Evolutionary conservation across 2,113 vertebrate genomes (phyloP).

Genomic region (Syrrhaptes paradoxus): DNA sequence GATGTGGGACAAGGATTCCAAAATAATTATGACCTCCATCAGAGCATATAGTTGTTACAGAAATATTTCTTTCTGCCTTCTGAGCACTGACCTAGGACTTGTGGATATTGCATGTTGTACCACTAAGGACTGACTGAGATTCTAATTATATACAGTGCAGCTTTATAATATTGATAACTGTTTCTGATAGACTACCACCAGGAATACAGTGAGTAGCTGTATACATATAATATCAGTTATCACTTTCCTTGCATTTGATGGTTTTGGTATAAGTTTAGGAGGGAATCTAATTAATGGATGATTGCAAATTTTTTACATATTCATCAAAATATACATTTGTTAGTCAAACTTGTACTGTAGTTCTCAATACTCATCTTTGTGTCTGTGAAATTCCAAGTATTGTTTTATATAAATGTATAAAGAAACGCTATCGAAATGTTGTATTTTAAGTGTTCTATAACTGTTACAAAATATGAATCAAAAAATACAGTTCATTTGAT

Average conservation of each 20-base stretch:
- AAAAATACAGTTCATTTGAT: neutral
- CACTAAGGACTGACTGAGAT: neutral
- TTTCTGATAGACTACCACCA: conserved; percentile 10
- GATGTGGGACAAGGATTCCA: neutral
- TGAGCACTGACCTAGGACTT: conserved; percentile 1
- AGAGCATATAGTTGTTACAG: neutral
- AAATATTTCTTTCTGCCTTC: neutral
- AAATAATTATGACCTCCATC: conserved; percentile 18
- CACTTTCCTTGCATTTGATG: neutral
- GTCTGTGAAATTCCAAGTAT: neutral
- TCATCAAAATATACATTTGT: neutral
- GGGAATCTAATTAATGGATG: neutral
- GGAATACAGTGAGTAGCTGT: neutral
- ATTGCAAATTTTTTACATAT: neutral
- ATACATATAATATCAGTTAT: neutral
- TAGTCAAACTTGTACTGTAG: conserved; percentile 13
- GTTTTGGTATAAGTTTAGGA: neutral
- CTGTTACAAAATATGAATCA: neutral
- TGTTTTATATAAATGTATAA: neutral
- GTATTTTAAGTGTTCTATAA: neutral
- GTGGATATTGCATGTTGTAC: neutral
- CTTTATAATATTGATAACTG: neutral
- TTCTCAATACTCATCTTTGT: neutral
- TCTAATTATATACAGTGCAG: neutral
- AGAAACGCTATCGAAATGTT: neutral